These are phyloP conservation scores for Timema podura DNA, from an alignment of 2,888 invertebrate species.

Conservation along the genomic window DNA sequence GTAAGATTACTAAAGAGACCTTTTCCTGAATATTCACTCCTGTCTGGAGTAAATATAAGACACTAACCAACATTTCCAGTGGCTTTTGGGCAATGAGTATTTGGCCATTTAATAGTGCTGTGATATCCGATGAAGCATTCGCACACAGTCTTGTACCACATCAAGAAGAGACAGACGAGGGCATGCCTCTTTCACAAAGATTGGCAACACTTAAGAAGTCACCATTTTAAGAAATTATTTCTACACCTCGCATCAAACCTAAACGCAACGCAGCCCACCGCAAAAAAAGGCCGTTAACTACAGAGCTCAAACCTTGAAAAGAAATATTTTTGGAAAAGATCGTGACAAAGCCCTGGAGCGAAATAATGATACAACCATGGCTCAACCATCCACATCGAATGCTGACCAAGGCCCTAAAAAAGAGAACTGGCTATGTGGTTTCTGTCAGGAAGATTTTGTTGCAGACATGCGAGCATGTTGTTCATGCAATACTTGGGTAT, in stretches of 20 bases:
- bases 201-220: neutral
- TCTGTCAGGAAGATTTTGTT: neutral
- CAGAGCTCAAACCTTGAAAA: neutral
- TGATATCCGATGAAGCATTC: neutral
- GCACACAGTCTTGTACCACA: neutral
- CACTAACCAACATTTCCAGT: slow-evolving; percentile 4
- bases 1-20: neutral
- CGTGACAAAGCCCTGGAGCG: neutral
- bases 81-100: neutral
- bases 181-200: neutral
- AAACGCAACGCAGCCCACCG: neutral
- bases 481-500: slow-evolving; percentile 7
- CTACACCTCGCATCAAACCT: neutral
- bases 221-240: neutral
- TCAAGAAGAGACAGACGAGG: neutral
- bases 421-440: neutral
- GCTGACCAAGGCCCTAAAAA: neutral
- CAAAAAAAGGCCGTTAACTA: neutral
- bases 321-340: neutral
- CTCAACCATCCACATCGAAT: neutral
- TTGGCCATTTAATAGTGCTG: neutral
- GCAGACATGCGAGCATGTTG: neutral
- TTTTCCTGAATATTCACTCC: neutral
- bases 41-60: slow-evolving; percentile 7
- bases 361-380: neutral